Evolutionary conservation across 1,140 invertebrate species (phyloP), one percentile per base, ranked within the genome.

Genomic region (Drosophila subobscura): DNA sequence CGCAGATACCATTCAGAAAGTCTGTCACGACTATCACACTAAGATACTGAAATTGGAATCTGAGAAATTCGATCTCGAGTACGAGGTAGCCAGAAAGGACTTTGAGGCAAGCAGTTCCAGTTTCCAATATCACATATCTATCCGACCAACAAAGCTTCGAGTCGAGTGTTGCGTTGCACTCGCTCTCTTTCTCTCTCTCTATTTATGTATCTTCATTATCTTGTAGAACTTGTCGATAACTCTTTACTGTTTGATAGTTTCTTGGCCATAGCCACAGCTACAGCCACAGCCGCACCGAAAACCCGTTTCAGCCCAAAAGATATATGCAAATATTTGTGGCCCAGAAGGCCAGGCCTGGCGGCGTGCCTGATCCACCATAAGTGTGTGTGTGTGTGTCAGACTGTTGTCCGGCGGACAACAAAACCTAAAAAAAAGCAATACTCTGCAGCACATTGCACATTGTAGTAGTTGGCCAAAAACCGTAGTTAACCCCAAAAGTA

Each of bases 1-100:
- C 83, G 91, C 95, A 96, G 95, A 94, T 90, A 94, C 92, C 92
- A 94, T 98, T 92, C 96, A 96, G 93, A 95, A 96, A 93, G 94
- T 97, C 93, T 96, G 96, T 93, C 94, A 93, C 92, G 94, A 94
- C 92, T 97, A 98, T 94, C 95, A 99, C 93, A 95, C 95, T 92
- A 95, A 96, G 93, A 96, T 98, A 92, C 93, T 92, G 91, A 93
- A 93, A 86, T 95, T 99, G 92, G 98, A 99, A 93, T 96, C 96
- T 93, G 94, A 96, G 93, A 98, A 99, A 94, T 99, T 98, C 94
- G 98, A 99, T 94, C 94, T 98, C 93, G 98, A 99, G 94, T 95
- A 95, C 93, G 96, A 97, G 93, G 97, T 99, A 92, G 94, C 96
- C 92, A 95, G 95, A 93, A 98, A 97, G 95, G 97, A 97, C 92